Evolutionary conservation across 2,113 vertebrate genomes (phyloP).

Genomic region (Onychorhynchus coronatus): DNA sequence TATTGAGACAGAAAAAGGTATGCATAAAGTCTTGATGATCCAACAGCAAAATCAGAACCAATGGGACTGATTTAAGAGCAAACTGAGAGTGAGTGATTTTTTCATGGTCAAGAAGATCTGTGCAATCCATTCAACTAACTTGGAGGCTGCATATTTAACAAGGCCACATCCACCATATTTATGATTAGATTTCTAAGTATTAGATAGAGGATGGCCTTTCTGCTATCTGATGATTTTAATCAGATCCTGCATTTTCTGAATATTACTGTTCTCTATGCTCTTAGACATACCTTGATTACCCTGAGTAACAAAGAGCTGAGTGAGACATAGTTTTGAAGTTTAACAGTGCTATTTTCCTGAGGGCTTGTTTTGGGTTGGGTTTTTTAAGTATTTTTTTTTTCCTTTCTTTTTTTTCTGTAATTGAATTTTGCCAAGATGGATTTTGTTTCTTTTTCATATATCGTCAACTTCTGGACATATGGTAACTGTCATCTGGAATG

Average conservation of each 20-base stretch:
- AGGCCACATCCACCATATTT: not conserved
- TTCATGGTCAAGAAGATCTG: not conserved
- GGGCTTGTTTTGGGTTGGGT: not conserved
- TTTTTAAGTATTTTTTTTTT: not conserved
- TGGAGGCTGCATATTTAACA: not conserved
- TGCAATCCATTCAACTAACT: not conserved
- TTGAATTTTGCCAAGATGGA: not conserved
- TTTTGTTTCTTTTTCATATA: not conserved
- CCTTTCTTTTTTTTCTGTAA: not conserved
- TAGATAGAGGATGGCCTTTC: not conserved
- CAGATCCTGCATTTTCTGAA: not conserved
- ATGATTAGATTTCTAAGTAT: not conserved
- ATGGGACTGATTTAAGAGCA: not conserved
- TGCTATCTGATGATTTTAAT: not conserved
- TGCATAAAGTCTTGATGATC: not conserved
- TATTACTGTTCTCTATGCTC: not conserved
- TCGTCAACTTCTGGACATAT: not conserved
- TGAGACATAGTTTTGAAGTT: not conserved
- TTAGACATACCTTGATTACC: not conserved
- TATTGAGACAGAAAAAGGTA: not conserved
- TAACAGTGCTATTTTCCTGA: not conserved
- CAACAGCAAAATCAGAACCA: not conserved
- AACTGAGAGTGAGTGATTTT: not conserved
- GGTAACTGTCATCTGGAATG: not conserved
- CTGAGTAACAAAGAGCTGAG: not conserved